Evolutionary conservation across 1,140 invertebrate genomes (phyloP), one percentile per base, ranked within the genome.

Genomic region (Apis dorsata): DNA sequence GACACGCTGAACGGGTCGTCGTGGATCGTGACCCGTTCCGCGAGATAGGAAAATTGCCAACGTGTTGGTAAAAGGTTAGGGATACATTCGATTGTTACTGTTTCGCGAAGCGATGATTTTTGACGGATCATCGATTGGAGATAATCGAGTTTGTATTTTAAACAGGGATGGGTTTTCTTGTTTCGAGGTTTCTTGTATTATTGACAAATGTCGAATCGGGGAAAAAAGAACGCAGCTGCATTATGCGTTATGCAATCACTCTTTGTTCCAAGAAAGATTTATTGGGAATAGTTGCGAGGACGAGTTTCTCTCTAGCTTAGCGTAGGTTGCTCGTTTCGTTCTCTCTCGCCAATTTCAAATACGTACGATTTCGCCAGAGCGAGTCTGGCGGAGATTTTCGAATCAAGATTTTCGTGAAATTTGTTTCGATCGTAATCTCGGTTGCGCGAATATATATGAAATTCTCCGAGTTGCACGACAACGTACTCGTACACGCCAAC

Each of bases 1-100:
- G 85, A 57, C 69, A 74, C 24, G 17, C 70, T 65, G 73, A 66
- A 79, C 28, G 72, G 34, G 34, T 86, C 73, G 72, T 28, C 44
- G 51, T 34, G 72, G 59, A 49, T 77, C 75, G 75, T 77, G 62
- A 77, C 51, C 49, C 9, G 62, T 55, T 66, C 9, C 7, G 2
- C 19, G 24, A 55, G 24, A 19, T 55, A 55, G 57, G 72, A 75
- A 66, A 66, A 77, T 65, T 53, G 17, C 17, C 11, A 57, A 55
- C 8, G 28, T 21, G 28, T 11, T 13, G 34, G 21, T 57, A 62
- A 44, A 75, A 75, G 72, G 72, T 75, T 59, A 49, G 44, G 34
- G 21, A 17, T 55, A 24, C 21, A 4, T 15, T 28, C 7, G 21
- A 12, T 7, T 12, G 8, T 73, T 60, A 28, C 28, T 28, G 72